phyloP scores from a whole-genome alignment of 2,113 vertebrate species.

The Nestor notabilis region DNA sequence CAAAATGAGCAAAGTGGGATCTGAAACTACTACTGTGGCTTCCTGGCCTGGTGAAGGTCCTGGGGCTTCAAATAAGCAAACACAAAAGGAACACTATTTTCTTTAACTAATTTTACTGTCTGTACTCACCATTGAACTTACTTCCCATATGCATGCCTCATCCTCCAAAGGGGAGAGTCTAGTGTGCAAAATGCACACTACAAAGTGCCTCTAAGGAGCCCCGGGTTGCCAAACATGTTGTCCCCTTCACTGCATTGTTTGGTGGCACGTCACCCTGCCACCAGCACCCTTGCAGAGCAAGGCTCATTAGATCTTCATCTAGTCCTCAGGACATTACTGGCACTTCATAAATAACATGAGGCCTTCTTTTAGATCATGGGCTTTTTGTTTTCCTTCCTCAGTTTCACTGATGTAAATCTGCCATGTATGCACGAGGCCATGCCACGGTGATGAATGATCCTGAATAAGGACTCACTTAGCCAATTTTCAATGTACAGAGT shows the following conservation, averaged over 20 bases:
- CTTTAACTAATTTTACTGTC: background rate
- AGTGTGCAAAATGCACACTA: rapidly evolving
- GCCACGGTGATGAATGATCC: background rate
- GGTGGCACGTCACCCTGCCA: background rate
- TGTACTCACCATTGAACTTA: background rate
- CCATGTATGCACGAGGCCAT: background rate
- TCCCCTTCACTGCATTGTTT: rapidly evolving
- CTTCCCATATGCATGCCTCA: rapidly evolving
- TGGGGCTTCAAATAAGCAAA: background rate
- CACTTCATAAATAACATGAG: background rate
- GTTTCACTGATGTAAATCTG: background rate
- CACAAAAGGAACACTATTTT: background rate
- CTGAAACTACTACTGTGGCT: background rate
- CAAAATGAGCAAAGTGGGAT: background rate
- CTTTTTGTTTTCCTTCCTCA: background rate
- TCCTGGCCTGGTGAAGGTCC: background rate
- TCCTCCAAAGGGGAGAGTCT: background rate
- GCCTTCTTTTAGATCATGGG: background rate
- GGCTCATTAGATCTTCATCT: background rate
- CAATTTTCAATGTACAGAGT: conserved; percentile 16
- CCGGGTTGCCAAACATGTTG: rapidly evolving
- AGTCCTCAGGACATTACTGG: background rate
- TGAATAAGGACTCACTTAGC: background rate
- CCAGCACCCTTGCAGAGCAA: background rate
- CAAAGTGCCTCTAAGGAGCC: background rate